Base-by-base conservation (phyloP, 2,888 invertebrate species). In the Chrysolina oricalcia region DNA sequence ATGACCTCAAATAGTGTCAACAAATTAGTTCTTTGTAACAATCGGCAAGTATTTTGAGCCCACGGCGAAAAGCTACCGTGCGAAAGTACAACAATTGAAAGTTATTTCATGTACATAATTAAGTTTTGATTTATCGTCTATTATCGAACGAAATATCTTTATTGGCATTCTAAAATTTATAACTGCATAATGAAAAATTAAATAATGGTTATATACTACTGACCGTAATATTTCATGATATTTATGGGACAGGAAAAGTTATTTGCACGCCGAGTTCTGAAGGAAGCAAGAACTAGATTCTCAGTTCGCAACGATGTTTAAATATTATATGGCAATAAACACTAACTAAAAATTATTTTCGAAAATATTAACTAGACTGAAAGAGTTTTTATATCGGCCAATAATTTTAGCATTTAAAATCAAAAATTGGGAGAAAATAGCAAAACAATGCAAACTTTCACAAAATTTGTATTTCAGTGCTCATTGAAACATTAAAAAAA, bases 101-200 rank as follows among this genome's bases (percentile, higher is more conserved):
- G 74, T 59, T 73, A 73, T 74, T 77, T 76, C 75, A 74, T 72
- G 70, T 77, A 78, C 74, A 73, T 77, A 78, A 81, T 81, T 80
- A 80, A 77, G 72, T 75, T 80, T 78, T 80, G 81, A 81, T 81
- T 81, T 81, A 80, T 79, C 70, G 68, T 65, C 67, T 70, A 70
- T 68, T 80, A 80, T 77, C 78, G 74, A 75, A 72, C 64, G 70
- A 74, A 78, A 80, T 80, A 80, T 80, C 80, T 76, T 63, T 77
- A 75, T 78, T 70, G 66, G 72, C 66, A 70, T 73, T 76, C 23
- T 73, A 62, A 75, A 75, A 75, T 73, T 70, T 72, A 74, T 74
- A 70, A 71, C 48, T 46, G 53, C 46, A 21, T 46, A 64, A 68
- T 40, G 69, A 75, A 65, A 68, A 72, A 69, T 69, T 64, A 21